Conservation (phyloP, 2,113 vertebrate genomes). For the Phaethornis superciliosus region DNA sequence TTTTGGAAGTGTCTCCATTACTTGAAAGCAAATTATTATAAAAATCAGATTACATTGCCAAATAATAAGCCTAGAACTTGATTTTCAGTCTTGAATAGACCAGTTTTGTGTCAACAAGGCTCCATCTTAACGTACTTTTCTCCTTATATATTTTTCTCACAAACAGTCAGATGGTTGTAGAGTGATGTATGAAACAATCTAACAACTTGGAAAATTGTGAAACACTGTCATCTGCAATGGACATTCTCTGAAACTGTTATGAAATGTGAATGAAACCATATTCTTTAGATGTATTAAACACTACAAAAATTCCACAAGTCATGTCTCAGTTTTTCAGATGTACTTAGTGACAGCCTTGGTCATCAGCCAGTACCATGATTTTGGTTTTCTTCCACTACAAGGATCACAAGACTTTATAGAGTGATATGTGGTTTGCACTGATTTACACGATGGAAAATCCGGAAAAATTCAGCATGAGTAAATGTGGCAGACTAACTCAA, state of each 20-base stretch:
- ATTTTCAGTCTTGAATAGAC: neutral
- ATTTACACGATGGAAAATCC: neutral
- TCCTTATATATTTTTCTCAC: neutral
- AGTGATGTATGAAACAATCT: neutral
- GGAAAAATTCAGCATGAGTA: neutral
- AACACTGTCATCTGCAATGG: neutral
- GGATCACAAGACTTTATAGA: neutral
- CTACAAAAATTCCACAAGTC: neutral
- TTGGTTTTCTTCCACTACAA: neutral
- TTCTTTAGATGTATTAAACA: neutral
- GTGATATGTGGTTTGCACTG: neutral
- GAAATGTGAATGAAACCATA: accelerated
- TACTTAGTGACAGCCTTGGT: neutral
- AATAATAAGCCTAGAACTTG: neutral
- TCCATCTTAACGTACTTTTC: neutral
- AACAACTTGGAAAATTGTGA: neutral
- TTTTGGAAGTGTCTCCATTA: neutral
- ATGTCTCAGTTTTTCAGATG: neutral
- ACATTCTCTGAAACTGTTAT: neutral
- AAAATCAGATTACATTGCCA: neutral
- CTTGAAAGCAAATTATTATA: neutral
- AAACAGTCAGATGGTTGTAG: neutral
- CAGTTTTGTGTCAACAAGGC: neutral
- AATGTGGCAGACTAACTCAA: neutral
- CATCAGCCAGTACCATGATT: neutral